These are phyloP conservation scores for Cichlasoma orientale DNA, from an alignment of 2,797 vertebrate genomes.

Conservation along the genomic window DNA sequence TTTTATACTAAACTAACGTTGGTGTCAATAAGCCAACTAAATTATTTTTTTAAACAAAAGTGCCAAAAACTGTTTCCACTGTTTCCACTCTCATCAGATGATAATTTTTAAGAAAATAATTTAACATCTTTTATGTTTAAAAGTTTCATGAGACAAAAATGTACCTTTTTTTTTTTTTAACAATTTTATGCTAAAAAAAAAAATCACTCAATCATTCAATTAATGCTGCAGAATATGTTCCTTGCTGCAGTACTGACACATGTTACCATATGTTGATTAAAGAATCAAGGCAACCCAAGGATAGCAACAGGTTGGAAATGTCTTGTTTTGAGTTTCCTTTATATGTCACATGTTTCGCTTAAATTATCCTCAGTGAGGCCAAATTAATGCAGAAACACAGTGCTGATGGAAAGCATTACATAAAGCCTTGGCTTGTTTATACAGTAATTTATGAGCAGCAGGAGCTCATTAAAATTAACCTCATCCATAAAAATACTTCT, in stretches of 20 bases:
- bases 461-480: neutral
- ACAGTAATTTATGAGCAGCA: neutral
- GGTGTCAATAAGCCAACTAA: neutral
- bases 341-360: neutral
- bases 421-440: conserved; percentile 2
- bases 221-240: too few species aligned
- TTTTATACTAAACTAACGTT: neutral
- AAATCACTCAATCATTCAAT: accelerated
- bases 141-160: neutral
- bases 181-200: neutral
- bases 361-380: neutral
- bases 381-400: neutral
- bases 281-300: accelerated
- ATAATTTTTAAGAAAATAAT: neutral
- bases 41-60: too few species aligned
- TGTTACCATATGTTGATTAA: neutral
- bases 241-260: too few species aligned
- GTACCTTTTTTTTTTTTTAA: neutral
- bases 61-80: neutral
- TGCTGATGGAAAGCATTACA: neutral
- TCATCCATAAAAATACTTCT: neutral
- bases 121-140: neutral
- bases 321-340: neutral
- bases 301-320: neutral
- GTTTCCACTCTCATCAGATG: neutral